Base-by-base conservation (phyloP, 2,113 vertebrate genomes). In the Lanius collurio region DNA sequence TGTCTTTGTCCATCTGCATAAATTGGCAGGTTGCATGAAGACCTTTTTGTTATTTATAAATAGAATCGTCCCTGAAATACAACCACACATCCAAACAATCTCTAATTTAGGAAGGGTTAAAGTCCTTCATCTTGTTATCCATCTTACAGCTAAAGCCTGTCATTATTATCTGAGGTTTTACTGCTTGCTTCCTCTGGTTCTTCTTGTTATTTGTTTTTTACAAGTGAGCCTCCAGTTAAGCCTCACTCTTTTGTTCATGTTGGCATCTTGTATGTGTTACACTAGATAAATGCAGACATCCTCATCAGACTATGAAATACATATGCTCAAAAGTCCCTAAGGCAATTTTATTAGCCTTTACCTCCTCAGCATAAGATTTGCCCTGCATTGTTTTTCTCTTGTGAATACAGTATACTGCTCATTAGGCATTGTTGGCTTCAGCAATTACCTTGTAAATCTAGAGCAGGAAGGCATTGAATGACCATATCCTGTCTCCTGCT, bases 11-110 rank as follows among this genome's bases (percentile, higher is more conserved):
- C 87, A 84, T 95, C 75, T 95, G 94, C 9, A 12, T 79, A 94
- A 93, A 93, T 70, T 94, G 90, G 90, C 85, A 91, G 59, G 79
- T 93, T 83, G 81, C 65, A 67, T 70, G 91, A 96, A 94, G 59
- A 91, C 28, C 23, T 91, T 97, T 91, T 89, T 95, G 83, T 93
- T 88, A 73, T 83, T 93, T 95, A 95, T 95, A 90, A 87, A 94
- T 91, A 96, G 60, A 85, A 37, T 62, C 12, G 3, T 77, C 71
- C 63, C 41, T 22, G 3, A 94, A 93, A 96, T 88, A 96, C 10
- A 94, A 71, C 47, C 71, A 56, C 50, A 91, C 49, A 74, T 84
- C 35, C 56, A 92, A 70, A 63, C 50, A 89, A n/a, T 52, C 60
- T 78, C 50, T 79, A 92, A 88, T 82, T 95, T 86, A 81, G 53